Conservation (phyloP, 2,113 vertebrate genomes). For the Xenopus borealis region DNA sequence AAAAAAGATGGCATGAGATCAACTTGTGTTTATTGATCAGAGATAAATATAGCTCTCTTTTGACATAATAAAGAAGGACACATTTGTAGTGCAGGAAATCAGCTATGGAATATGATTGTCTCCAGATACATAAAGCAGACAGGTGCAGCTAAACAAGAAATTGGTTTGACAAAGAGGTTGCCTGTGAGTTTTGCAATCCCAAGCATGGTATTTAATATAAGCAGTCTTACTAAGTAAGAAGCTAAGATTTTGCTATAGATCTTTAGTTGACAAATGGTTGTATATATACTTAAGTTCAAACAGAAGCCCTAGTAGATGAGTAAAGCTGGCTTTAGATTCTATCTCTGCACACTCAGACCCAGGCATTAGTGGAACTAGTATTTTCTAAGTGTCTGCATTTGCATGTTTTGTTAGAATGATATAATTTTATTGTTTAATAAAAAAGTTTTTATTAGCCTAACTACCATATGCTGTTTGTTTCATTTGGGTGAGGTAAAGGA, state of each 20-base stretch:
- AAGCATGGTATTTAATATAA: not conserved
- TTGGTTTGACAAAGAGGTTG: not conserved
- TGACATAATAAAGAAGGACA: not conserved
- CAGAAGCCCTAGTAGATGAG: no score
- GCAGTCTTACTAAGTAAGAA: not conserved
- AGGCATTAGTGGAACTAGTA: no score
- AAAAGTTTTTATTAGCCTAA: no score
- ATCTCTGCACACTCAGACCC: no score
- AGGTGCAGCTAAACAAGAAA: conserved; percentile 3
- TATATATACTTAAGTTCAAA: no score
- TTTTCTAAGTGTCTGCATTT: no score
- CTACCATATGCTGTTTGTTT: no score
- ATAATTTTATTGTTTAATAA: no score
- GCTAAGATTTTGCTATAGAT: not conserved
- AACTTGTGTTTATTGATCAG: not conserved
- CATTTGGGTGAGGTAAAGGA: no score
- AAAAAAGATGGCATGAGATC: not conserved
- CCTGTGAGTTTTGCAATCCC: not conserved
- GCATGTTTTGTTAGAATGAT: no score
- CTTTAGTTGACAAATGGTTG: not conserved
- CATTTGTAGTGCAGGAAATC: not conserved
- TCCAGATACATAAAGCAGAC: not conserved
- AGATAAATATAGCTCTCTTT: not conserved
- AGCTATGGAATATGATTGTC: not conserved
- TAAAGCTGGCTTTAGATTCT: no score